Base-by-base conservation (phyloP, 2,888 invertebrate species). In the Platypus cylindrus region DNA sequence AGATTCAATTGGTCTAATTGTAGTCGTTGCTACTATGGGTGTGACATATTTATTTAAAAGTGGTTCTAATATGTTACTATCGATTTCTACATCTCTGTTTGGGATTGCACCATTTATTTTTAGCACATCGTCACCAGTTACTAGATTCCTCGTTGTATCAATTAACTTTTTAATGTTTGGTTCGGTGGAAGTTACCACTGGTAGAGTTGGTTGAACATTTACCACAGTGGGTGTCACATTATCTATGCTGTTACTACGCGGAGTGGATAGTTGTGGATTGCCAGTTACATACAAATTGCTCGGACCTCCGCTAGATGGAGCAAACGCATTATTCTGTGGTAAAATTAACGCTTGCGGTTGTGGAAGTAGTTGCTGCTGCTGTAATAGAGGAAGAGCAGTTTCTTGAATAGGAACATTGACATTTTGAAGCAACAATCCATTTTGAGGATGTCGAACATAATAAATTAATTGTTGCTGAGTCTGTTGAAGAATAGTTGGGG, bases 71-170 rank as follows among this genome's bases (percentile, higher is more conserved):
- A 49, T 51, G 11, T 40, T 49, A 14, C 41, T 41, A 36, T 48
- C 48, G 12, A 44, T 22, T 14, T 28, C 39, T 13, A 31, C 30
- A 49, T 52, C 5, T 7, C 38, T 32, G 5, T 40, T 24, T 4
- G 37, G 24, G 11, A 60, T 56, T 1, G 67, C 66, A n/a, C 58
- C 57, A 49, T 78, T 78, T 1, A 78, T 77, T 49, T 67, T 68
- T 7, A 75, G 47, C 5, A 78, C 64, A 54, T 78, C 77, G 48
- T 74, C 70, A 40, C 72, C 73, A 0, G 71, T 65, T 38, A 78
- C 70, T 7, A 75, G 56, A 53, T 75, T 70, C 50, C 68, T 69
- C 1, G 73, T 73, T 2, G 65, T 70, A 25, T 68, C 68, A 9
- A 73, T 69, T 24, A 74, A 55, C 47, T 66, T 69, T 3, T 64